Base-by-base conservation (phyloP, 1,140 invertebrate species). In the Euwallacea fornicatus region DNA sequence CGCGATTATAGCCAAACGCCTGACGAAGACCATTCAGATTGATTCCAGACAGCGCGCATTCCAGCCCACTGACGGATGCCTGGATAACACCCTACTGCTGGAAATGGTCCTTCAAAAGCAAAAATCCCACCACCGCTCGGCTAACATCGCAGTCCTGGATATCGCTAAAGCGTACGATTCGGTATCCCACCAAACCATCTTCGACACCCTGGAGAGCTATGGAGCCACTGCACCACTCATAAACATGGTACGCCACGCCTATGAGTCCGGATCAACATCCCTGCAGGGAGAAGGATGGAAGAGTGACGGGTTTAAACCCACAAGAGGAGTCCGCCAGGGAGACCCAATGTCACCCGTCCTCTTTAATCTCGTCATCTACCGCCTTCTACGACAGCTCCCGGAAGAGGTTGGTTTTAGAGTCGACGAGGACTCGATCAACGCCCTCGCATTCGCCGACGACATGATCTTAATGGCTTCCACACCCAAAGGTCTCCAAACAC, bases 301-400 rank as follows among this genome's bases (percentile, higher is more conserved):
- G 74, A 72, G 76, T 69, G 74, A 69, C 74, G 73, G 71, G 75
- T 81, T 82, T 79, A 80, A 80, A 78, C 72, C 69, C 2, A 66
- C 55, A 6, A 63, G 77, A 21, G 83, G 82, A 6, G 81, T 83
- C 0, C 78, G 79, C 66, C 83, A 84, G 71, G 83, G 83, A 0
- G 81, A 83, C 65, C 78, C 81, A 2, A 66, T 82, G 0, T 78
- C 75, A 3, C 79, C 82, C 0, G 54, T 80, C 6, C 68, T 78
- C 0, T 78, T 78, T 61, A 81, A 81, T 69, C 50, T 80, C 0
- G 73, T 79, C 0, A 74, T 81, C 0, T 79, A 81, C 11, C 47
- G 68, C 4, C 9, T 81, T 0, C 53, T 81, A 2, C 47, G 44
- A 7, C 3, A 4, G 8, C 58, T 64, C 41, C 61, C 74, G 46